These are phyloP conservation scores for Shargacucullia verbasci DNA, from an alignment of 2,888 invertebrate species.

Conservation along the genomic window DNA sequence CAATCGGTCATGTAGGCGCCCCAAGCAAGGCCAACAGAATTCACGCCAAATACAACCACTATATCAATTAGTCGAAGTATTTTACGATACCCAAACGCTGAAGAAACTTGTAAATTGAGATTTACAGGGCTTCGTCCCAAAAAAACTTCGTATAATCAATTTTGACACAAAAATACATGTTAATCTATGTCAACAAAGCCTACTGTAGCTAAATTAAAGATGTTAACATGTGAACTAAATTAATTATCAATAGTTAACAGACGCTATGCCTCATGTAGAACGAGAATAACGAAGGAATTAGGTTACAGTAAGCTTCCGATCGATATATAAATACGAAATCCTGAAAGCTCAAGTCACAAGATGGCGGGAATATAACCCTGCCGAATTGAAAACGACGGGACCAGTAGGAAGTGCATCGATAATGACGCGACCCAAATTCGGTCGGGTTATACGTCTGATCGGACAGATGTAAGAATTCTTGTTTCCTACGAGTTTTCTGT, in stretches of 20 bases:
- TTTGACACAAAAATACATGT: conserved; percentile 37
- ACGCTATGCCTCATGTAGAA: conserved; percentile 58
- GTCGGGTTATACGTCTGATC: conserved; percentile 82
- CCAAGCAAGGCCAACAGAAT: conserved; percentile 73
- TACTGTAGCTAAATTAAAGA: conserved; percentile 47
- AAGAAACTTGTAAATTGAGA: conserved; percentile 23
- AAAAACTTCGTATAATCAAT: conserved; percentile 22
- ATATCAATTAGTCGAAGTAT: conserved; percentile 58
- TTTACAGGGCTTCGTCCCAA: conserved; percentile 35
- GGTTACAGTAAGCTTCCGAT: conserved; percentile 83
- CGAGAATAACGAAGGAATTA: conserved; percentile 70
- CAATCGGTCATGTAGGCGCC: conserved; percentile 73
- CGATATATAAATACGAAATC: conserved; percentile 85
- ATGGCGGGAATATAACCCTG: conserved; percentile 84
- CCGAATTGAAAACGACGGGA: conserved; percentile 68
- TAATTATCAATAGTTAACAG: conserved; percentile 49
- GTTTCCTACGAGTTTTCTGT: conserved; percentile 78
- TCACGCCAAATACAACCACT: conserved; percentile 62
- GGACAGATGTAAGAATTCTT: conserved; percentile 84
- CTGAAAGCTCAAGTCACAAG: conserved; percentile 86
- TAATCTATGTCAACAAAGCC: conserved; percentile 76
- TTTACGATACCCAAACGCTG: conserved; percentile 39
- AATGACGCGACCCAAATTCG: conserved; percentile 76
- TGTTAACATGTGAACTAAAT: conserved; percentile 29
- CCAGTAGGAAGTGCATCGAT: conserved; percentile 68